phyloP scores from a whole-genome alignment of 2,888 invertebrate genomes.

The Thymelicus sylvestris region DNA sequence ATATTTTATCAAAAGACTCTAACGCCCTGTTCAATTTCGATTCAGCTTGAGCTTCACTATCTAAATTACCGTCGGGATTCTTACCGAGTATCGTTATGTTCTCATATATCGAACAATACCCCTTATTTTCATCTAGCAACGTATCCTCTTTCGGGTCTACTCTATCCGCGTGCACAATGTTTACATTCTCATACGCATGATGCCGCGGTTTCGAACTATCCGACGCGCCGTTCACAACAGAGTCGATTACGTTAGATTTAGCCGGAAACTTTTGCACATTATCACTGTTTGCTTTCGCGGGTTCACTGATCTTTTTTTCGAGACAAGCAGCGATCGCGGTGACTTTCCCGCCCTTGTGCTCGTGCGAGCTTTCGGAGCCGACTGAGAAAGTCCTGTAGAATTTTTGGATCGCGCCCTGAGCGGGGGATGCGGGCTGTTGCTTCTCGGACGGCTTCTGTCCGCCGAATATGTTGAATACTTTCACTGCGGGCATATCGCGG shows the following conservation, averaged over 20 bases:
- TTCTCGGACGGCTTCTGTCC: constrained; percentile 82
- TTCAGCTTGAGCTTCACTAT: constrained; percentile 53
- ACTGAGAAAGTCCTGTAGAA: constrained; percentile 83
- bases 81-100: constrained; percentile 76
- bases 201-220: constrained; percentile 56
- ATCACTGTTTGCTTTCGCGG: constrained; percentile 66
- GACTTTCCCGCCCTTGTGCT: constrained; percentile 76
- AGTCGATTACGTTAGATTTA: constrained; percentile 59
- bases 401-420: constrained; percentile 74
- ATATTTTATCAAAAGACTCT: constrained; percentile 80
- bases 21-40: constrained; percentile 76
- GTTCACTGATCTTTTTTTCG: constrained; percentile 76
- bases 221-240: constrained; percentile 61
- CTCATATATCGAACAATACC: constrained; percentile 78
- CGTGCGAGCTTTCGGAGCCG: constrained; percentile 66
- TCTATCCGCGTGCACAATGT: constrained; percentile 60
- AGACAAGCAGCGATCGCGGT: constrained; percentile 79
- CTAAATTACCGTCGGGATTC: constrained; percentile 45
- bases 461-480: constrained; percentile 83
- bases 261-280: constrained; percentile 70
- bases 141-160: constrained; percentile 50
- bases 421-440: constrained; percentile 64
- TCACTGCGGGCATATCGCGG: constrained; percentile 84
- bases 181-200: constrained; percentile 80
- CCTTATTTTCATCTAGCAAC: constrained; percentile 73